Conservation (phyloP, 1,140 invertebrate species). For the Sesamia nonagrioides region DNA sequence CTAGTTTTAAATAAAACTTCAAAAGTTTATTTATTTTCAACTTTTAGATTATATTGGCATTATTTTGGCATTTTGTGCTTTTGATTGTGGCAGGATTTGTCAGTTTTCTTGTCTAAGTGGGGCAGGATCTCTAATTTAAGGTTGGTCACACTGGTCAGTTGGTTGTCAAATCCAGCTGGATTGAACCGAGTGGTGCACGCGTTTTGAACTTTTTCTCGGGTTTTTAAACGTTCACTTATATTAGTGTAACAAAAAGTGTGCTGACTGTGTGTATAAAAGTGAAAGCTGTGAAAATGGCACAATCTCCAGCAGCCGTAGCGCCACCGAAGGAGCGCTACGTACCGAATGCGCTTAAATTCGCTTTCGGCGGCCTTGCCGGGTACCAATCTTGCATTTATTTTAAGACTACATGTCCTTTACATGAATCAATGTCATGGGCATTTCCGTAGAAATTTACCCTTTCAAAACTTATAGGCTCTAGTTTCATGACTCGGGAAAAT, state of each 20-base stretch:
- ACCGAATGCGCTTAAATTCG: slow-evolving; percentile 90
- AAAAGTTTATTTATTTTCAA: no score
- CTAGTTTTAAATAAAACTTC: no score
- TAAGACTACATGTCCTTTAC: slow-evolving; percentile 64
- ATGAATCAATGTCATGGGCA: slow-evolving; percentile 64
- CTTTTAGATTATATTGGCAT: no score
- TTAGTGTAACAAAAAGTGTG: slow-evolving; percentile 2
- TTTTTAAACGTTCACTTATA: slow-evolving; percentile 1
- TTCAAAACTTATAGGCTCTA: slow-evolving; percentile 17
- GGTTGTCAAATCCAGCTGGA: slow-evolving; percentile 24
- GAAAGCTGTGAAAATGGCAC: slow-evolving; percentile 62
- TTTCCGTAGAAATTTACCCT: slow-evolving; percentile 21
- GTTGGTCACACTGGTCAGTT: no score
- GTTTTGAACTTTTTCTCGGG: not conserved
- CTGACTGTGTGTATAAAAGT: slow-evolving; percentile 6
- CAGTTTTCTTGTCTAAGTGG: no score
- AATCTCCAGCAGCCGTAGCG: slow-evolving; percentile 53
- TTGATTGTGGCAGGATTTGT: no score
- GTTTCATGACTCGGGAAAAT: not conserved
- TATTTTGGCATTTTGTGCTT: no score
- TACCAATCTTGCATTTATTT: slow-evolving; percentile 84
- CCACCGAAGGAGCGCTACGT: slow-evolving; percentile 82
- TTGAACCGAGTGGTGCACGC: not conserved
- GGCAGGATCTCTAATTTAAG: no score
- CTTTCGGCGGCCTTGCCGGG: slow-evolving; percentile 91